These are phyloP conservation scores for Vulpes ferrilata DNA, from an alignment of 2,113 vertebrate species.

Conservation along the genomic window DNA sequence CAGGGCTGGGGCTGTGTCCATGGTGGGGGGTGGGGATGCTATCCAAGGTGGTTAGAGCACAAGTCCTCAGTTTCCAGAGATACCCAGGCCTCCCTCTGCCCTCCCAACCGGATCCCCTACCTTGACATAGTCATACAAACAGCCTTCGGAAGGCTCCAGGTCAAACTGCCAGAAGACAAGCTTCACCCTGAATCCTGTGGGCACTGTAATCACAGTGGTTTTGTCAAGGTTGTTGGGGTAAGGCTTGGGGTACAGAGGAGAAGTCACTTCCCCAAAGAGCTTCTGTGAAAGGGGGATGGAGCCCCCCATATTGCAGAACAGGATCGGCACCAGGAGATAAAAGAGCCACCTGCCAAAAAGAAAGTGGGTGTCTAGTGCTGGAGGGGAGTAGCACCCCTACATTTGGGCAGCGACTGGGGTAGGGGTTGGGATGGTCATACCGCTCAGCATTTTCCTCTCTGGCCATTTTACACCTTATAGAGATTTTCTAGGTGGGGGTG, in stretches of 20 bases:
- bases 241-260: slow-evolving; percentile 92
- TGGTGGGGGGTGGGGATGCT: too few species aligned
- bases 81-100: neutral
- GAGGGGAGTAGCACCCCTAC: neutral
- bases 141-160: slow-evolving; percentile 92
- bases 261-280: slow-evolving; percentile 90
- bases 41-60: neutral
- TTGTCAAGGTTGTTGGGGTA: slow-evolving; percentile 89
- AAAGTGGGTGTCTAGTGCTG: neutral
- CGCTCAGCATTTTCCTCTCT: neutral
- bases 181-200: slow-evolving; percentile 91
- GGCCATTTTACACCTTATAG: neutral
- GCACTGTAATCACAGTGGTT: slow-evolving; percentile 90
- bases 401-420: neutral
- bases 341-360: slow-evolving; percentile 80
- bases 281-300: slow-evolving; percentile 61
- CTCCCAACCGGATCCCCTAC: slow-evolving; percentile 83
- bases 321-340: slow-evolving; percentile 59
- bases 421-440: neutral
- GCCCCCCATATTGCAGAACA: slow-evolving; percentile 52
- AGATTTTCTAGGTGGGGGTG: neutral
- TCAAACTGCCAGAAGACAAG: slow-evolving; percentile 94
- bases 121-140: slow-evolving; percentile 94
- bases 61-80: neutral
- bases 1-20: neutral